A percentile compares a stretch with the other conserved stretches of the same genome.
Conservation (phyloP, 2,113 vertebrate species). For the Ailuropoda melanoleuca region DNA sequence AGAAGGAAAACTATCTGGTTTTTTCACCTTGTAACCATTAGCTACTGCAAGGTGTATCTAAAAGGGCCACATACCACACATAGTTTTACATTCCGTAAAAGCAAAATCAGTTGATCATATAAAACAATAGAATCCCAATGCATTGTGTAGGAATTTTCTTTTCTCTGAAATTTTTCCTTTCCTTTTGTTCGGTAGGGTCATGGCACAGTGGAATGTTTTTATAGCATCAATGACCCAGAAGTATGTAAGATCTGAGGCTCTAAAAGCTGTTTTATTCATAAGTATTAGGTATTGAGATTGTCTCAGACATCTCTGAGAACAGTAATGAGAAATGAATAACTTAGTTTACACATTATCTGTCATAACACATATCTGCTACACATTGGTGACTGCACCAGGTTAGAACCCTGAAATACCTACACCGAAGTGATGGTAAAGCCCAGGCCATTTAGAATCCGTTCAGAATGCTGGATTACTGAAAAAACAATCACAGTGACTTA, state of each 20-base stretch:
- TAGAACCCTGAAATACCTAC: not conserved
- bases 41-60: not conserved
- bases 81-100: not conserved
- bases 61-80: not conserved
- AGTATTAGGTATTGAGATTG: not conserved
- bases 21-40: not conserved
- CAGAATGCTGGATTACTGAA: not conserved
- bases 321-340: not conserved
- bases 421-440: not conserved
- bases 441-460: not conserved
- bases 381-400: not conserved
- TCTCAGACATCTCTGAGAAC: not conserved
- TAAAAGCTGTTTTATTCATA: not conserved
- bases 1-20: not conserved
- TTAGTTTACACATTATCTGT: not conserved
- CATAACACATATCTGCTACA: not conserved
- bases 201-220: not conserved
- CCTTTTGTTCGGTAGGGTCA: not conserved
- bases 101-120: not conserved
- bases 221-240: not conserved
- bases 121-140: not conserved
- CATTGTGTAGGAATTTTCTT: not conserved
- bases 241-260: not conserved
- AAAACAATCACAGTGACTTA: not conserved
- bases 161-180: not conserved